These are phyloP conservation scores for Rapana venosa DNA, from an alignment of 2,888 invertebrate species.

Conservation along the genomic window DNA sequence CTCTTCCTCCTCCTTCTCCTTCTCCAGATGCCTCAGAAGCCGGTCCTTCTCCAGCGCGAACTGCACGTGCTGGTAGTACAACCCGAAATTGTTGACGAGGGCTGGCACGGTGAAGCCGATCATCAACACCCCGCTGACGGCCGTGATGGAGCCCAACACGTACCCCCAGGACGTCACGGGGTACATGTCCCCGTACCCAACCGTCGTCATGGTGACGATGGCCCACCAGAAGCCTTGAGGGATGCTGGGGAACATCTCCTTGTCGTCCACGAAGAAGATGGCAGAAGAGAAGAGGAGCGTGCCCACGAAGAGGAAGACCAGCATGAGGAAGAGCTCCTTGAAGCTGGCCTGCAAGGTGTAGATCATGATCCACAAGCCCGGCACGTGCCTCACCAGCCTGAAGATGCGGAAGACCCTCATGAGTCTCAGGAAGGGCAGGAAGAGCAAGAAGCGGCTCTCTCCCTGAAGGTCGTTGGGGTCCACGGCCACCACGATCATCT, in stretches of 20 bases:
- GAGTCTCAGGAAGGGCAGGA: constrained; percentile 65
- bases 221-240: constrained; percentile 75
- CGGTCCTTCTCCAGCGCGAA: constrained; percentile 55
- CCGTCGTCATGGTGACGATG: constrained; percentile 75
- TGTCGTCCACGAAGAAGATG: constrained; percentile 72
- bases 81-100: constrained; percentile 74
- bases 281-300: constrained; percentile 73
- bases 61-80: constrained; percentile 70
- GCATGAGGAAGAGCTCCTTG: constrained; percentile 68
- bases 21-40: constrained; percentile 4
- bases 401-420: constrained; percentile 70
- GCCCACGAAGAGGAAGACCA: constrained; percentile 70
- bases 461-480: constrained; percentile 50
- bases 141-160: constrained; percentile 68
- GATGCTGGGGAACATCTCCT: constrained; percentile 63
- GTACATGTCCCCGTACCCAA: constrained; percentile 74
- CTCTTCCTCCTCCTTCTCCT: background rate
- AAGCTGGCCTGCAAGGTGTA: constrained; percentile 62
- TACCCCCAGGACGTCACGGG: constrained; percentile 65
- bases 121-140: constrained; percentile 69
- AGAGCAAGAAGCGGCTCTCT: constrained; percentile 52
- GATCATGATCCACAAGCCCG: constrained; percentile 72
- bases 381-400: constrained; percentile 67
- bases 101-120: constrained; percentile 74
- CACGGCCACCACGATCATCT: constrained; percentile 58